Evolutionary conservation across 2,113 vertebrate genomes (phyloP), one percentile per base, ranked within the genome.

Genomic region (Mungos mungo): DNA sequence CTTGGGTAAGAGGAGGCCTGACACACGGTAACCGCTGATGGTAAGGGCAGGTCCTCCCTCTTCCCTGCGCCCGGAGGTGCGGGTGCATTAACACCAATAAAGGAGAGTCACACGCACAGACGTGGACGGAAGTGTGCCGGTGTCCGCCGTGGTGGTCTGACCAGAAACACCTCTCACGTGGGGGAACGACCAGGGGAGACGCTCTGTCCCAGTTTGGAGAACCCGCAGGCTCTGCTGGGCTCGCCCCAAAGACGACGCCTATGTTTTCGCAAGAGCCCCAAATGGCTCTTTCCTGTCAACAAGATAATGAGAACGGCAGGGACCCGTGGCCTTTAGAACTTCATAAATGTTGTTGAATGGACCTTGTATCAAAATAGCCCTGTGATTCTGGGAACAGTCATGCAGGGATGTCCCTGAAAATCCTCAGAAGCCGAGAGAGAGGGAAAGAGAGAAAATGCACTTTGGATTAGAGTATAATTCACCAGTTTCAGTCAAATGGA

Each of bases 11-110:
- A 18, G 19, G 16, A 38, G 2, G 45, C 33, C 3, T 5, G 54
- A 66, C 14, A 2, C 11, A 2, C 0, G 7, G 7, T 2, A 7
- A 29, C 4, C 12, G 5, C 4, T 2, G 65, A n/a, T 1, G 52
- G 2, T 0, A 7, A 18, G 31, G 35, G 14, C 3, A 31, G 25
- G 13, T 9, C 4, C 29, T 25, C 4, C 60, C 1, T 47, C 2
- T 16, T 19, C 63, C n/a, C 27, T 35, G 0, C 23, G 12, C n/a
- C 69, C 31, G 4, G 0, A 45, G 54, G 50, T 23, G 35, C 4
- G 21, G 1, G 47, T 2, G 45, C 23, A 7, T 31, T 27, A 47
- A 8, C 3, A 10, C 12, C 0, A 0, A 19, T 47, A 68, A 12
- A 15, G 21, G 27, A 31, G 15, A 38, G 8, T 50, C n/a, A 18